Evolutionary conservation across 2,888 invertebrate genomes (phyloP).

Genomic region (Catotricha subobsoleta): DNA sequence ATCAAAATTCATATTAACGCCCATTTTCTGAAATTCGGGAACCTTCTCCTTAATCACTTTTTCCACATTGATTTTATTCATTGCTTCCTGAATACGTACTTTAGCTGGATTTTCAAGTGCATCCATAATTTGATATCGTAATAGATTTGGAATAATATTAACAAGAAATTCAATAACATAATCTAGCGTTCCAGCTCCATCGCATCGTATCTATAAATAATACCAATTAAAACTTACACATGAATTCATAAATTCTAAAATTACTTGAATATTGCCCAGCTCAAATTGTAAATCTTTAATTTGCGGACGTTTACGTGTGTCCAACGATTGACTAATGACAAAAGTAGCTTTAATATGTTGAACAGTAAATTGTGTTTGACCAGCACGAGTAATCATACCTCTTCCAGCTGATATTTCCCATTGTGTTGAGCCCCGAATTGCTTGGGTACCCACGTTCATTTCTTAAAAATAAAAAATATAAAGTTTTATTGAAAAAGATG

Average conservation of each 20-base stretch:
- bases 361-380: constrained; percentile 58
- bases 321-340: constrained; percentile 54
- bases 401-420: constrained; percentile 58
- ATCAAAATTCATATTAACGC: constrained; percentile 16
- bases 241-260: background rate
- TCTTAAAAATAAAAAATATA: constrained; percentile 30
- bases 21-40: constrained; percentile 40
- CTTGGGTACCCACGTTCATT: constrained; percentile 62
- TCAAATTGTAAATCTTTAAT: constrained; percentile 60
- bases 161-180: constrained; percentile 62
- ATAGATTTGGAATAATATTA: constrained; percentile 66
- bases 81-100: constrained; percentile 44
- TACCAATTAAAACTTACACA: too few species aligned
- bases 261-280: constrained; percentile 64
- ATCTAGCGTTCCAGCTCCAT: constrained; percentile 75
- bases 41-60: constrained; percentile 50
- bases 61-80: constrained; percentile 58
- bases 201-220: constrained; percentile 36
- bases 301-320: constrained; percentile 51
- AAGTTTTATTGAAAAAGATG: background rate
- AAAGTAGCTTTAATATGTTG: constrained; percentile 55
- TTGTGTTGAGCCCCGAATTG: constrained; percentile 54
- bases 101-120: constrained; percentile 62
- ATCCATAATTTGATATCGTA: constrained; percentile 76
- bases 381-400: constrained; percentile 48